Evolutionary conservation across 2,888 invertebrate species (phyloP), one percentile per base, ranked within the genome.

Genomic region (Phyllotreta cruciferae): DNA sequence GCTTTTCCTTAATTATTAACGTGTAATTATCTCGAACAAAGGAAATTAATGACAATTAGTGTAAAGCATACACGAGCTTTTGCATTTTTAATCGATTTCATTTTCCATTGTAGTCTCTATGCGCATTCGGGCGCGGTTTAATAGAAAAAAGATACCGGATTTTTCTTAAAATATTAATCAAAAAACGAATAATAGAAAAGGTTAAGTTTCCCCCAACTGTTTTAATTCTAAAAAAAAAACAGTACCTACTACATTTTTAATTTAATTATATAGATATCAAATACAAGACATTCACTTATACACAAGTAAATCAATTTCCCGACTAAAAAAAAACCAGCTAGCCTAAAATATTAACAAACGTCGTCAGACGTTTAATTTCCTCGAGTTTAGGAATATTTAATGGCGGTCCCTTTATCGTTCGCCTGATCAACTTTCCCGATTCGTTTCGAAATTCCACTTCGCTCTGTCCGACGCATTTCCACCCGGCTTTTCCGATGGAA

Each of bases 341-440:
- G n/a, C 36, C 10, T 50, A 36, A 50, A 68, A 61, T 68, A 66
- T 67, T 66, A 63, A 63, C 54, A 56, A 55, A 55, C 14, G 38
- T 61, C 4, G 60, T 66, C 60, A 64, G 63, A 63, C 66, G 57
- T 67, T 67, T 62, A 67, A 67, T 67, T 68, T 62, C 45, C 66
- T 52, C 37, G 35, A 36, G 45, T 52, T 34, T 6, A 34, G 44
- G 34, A 52, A 52, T 61, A 61, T 62, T 52, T 52, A 44, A 52
- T 14, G 41, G 56, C 9, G 9, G 14, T 6, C 11, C 13, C 14
- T 47, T 47, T 47, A 7, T 13, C 9, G 5, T 47, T 9, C 14
- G 47, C 14, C 9, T 6, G 14, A 52, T 52, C 37, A 37, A 52
- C 52, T 34, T n/a, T n/a, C 10, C 10, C n/a, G 36, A 49, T 49